A percentile compares a stretch with the other conserved stretches of the same genome.
These are phyloP conservation scores for Mystacornis crossleyi DNA, from an alignment of 2,113 vertebrate genomes.

Conservation along the genomic window DNA sequence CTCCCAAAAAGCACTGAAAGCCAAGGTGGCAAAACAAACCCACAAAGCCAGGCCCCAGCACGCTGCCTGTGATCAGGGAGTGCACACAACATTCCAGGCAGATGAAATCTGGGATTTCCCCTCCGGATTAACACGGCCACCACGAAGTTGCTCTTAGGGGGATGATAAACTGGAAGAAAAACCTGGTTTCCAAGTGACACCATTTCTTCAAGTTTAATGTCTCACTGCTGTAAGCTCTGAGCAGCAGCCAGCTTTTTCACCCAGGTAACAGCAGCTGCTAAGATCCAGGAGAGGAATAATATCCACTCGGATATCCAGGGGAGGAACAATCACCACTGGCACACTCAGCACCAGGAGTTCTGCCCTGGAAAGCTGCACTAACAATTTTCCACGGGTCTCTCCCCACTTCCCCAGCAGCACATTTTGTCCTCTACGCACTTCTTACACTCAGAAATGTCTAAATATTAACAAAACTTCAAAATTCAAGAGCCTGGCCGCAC, in stretches of 20 bases:
- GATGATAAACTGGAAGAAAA: background rate
- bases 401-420: background rate
- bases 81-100: background rate
- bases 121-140: background rate
- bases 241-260: background rate
- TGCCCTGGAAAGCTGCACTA: rapidly evolving
- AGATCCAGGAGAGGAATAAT: background rate
- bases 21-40: background rate
- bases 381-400: background rate
- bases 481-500: background rate
- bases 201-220: background rate
- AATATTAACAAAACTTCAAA: background rate
- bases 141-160: background rate
- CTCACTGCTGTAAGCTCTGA: background rate
- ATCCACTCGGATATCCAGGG: background rate
- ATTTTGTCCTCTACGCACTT: background rate
- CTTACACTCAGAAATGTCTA: background rate
- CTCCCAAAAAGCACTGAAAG: background rate
- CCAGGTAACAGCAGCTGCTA: background rate
- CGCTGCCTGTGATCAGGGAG: rapidly evolving
- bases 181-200: background rate
- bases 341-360: background rate
- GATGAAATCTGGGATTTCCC: background rate
- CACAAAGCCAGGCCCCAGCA: background rate
- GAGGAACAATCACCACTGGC: background rate